Evolutionary conservation across 2,888 invertebrate genomes (phyloP).

Genomic region (Melolontha melolontha): DNA sequence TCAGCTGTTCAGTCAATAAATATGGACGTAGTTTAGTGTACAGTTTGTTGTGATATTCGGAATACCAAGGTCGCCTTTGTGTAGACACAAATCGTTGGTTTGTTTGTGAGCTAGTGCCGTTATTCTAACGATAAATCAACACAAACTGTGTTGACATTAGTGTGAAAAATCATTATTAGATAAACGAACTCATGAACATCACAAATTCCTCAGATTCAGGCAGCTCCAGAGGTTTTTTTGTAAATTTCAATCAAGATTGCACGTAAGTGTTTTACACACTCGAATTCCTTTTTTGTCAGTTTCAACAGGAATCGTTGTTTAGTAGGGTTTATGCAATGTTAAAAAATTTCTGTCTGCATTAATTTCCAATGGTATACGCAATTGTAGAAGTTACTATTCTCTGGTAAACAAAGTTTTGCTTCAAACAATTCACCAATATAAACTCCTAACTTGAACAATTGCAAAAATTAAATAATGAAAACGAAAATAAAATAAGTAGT

Average conservation of each 20-base stretch:
- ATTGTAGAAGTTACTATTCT: conserved; percentile 39
- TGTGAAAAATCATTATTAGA: conserved; percentile 47
- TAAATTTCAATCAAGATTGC: conserved; percentile 98
- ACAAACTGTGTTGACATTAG: conserved; percentile 50
- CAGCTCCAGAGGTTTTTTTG: conserved; percentile 86
- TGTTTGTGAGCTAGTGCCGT: conserved; percentile 65
- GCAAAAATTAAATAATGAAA: not conserved
- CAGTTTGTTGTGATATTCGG: conserved; percentile 48
- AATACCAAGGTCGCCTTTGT: conserved; percentile 75
- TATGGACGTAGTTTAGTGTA: conserved; percentile 54
- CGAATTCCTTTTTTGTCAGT: not conserved
- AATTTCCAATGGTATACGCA: conserved; percentile 4
- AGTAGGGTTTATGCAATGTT: conserved; percentile 1
- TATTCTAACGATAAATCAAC: conserved; percentile 57
- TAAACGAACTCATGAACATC: conserved; percentile 79
- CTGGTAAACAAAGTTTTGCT: conserved; percentile 33
- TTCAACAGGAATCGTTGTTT: not conserved
- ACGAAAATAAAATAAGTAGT: not conserved
- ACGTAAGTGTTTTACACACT: conserved; percentile 79
- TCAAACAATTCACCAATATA: conserved; percentile 14
- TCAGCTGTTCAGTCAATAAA: conserved; percentile 60
- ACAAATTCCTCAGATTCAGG: conserved; percentile 82
- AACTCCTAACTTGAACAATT: conserved; percentile 1
- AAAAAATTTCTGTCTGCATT: conserved; percentile 1
- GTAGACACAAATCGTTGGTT: conserved; percentile 68